Conservation (phyloP, 2,888 invertebrate species). For the Aethes cnicana region DNA sequence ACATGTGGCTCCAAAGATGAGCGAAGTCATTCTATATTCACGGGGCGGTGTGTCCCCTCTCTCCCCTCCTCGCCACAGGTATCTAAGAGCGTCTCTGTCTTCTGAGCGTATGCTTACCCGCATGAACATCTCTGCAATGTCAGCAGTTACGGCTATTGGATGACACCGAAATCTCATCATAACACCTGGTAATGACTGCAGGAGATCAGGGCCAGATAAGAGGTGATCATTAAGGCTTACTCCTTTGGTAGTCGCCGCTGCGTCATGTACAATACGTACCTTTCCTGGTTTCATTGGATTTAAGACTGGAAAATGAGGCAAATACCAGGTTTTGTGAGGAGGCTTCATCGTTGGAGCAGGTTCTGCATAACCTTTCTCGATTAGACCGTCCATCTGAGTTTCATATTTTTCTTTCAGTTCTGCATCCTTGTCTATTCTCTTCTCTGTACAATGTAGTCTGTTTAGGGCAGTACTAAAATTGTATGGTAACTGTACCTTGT, state of each 20-base stretch:
- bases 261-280: neutral
- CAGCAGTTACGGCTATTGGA: neutral
- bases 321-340: too few relatives aligned
- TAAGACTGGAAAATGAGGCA: too few relatives aligned
- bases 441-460: too few relatives aligned
- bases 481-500: too few relatives aligned
- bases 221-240: constrained; percentile 42
- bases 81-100: neutral
- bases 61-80: neutral
- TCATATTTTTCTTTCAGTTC: neutral
- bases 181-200: neutral
- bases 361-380: neutral
- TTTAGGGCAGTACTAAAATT: too few relatives aligned
- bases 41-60: neutral
- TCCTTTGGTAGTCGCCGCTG: neutral
- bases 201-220: constrained; percentile 45
- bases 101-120: neutral
- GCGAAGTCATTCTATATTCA: neutral
- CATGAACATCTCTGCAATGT: too few relatives aligned
- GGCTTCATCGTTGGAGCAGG: neutral
- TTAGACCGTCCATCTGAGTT: neutral
- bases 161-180: neutral
- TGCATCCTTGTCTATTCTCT: neutral
- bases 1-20: neutral
- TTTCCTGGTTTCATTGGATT: too few relatives aligned